These are phyloP conservation scores for Carposina sasakii DNA, from an alignment of 1,140 invertebrate species.

Conservation along the genomic window DNA sequence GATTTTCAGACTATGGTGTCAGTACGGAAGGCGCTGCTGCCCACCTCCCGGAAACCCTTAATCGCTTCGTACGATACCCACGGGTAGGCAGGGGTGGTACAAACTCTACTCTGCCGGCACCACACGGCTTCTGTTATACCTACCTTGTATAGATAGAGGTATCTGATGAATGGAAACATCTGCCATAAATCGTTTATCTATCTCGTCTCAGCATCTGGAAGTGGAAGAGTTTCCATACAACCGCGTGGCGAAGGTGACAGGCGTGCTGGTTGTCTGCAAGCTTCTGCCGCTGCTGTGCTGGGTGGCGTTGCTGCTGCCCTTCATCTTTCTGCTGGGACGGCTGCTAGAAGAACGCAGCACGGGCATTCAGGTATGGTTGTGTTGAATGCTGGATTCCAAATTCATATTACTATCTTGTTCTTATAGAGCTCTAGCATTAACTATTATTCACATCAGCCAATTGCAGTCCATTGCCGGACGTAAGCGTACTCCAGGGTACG, in stretches of 20 bases:
- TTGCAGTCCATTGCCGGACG: background rate
- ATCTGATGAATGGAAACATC: background rate
- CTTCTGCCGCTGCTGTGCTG: constrained; percentile 16
- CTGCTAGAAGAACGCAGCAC: constrained; percentile 38
- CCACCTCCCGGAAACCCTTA: no score
- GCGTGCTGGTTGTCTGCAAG: background rate
- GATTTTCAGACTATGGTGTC: no score
- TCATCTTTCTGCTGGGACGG: constrained; percentile 37
- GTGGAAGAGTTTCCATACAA: background rate
- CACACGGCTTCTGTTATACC: no score
- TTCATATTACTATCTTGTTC: background rate
- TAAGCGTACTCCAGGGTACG: background rate
- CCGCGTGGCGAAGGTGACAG: background rate
- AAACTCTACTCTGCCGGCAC: no score
- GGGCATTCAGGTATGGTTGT: constrained; percentile 39
- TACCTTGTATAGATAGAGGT: background rate
- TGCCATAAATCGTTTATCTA: background rate
- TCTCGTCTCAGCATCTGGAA: background rate
- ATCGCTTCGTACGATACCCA: no score
- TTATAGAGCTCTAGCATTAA: background rate
- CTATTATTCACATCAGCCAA: background rate
- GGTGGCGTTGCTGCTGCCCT: constrained; percentile 31
- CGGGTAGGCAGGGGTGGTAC: no score
- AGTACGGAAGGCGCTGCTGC: no score
- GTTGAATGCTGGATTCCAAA: background rate